Base-by-base conservation (phyloP, 2,888 invertebrate genomes). In the Willowsia nigromaculata region DNA sequence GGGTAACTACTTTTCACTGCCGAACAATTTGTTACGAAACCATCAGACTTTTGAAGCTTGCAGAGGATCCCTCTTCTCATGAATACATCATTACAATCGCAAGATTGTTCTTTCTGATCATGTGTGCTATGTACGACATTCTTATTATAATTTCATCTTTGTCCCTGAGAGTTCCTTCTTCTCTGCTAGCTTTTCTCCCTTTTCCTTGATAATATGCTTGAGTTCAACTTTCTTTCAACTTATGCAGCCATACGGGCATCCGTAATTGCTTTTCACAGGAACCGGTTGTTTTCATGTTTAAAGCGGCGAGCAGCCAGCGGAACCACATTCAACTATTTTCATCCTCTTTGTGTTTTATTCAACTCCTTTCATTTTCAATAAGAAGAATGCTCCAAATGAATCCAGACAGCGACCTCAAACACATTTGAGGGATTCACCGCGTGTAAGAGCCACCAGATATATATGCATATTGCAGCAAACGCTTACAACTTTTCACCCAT, bases 351-450 rank as follows among this genome's bases (percentile, higher is more conserved):
- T 87, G 81, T 59, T 82, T 76, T 83, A 88, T 53, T 74, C 83
- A 62, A 43, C 88, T 71, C 62, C 82, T 88, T 74, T 88, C 65
- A 88, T 83, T 84, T 88, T 78, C 83, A 88, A 88, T 84, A 88
- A 83, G 53, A 50, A 22, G 59, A 53, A 62, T 40, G 68, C 50
- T 82, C 27, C 30, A 62, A 84, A 84, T 84, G 88, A 78, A 78
- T 88, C 59, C 65, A 37, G 83, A 84, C 84, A 76, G 78, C 59
- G 76, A 84, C 78, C 68, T 88, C 76, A 88, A 78, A 56, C 83
- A 78, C 76, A 83, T 74, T 82, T 43, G 18, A 53, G 30, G 27
- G 68, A 81, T 30, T 18, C 53, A 27, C 76, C 53, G 53, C 78
- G 78, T 56, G 71, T 43, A 47, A 47, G 27, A 74, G 0, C 40